Evolutionary conservation across 2,113 vertebrate species (phyloP).

Genomic region (Thalassoma bifasciatum): DNA sequence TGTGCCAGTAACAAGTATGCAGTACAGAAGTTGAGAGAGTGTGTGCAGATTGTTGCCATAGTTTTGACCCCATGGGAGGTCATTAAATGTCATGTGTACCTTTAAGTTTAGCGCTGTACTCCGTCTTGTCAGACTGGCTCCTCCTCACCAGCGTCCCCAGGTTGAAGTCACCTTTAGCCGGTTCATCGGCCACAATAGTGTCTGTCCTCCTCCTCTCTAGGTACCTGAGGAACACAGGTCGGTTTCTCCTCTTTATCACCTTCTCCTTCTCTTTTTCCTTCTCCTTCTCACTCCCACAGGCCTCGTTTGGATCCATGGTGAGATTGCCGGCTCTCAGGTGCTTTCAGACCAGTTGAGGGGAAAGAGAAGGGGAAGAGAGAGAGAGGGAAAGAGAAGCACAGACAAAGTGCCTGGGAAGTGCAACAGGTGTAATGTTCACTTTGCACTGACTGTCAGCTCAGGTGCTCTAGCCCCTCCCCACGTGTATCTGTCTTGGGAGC

Average conservation of each 20-base stretch:
- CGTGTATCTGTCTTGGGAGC: conserved; percentile 84
- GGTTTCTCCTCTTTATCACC: conserved; percentile 84
- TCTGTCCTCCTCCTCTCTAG: conserved; percentile 94
- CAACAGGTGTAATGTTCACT: conserved; percentile 82
- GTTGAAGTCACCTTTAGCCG: conserved; percentile 82
- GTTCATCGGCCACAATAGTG: conserved; percentile 84
- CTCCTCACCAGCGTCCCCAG: conserved; percentile 89
- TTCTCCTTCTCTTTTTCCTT: conserved; percentile 82
- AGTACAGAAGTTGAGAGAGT: conserved; percentile 19
- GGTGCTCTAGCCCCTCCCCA: conserved; percentile 85
- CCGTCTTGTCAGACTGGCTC: conserved; percentile 96
- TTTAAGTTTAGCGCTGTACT: conserved; percentile 95
- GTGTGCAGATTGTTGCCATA: conserved; percentile 70
- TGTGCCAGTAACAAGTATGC: conserved; percentile 19
- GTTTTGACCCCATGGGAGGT: conserved; percentile 65
- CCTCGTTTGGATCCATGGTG: conserved; percentile 83
- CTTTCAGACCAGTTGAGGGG: conserved; percentile 31
- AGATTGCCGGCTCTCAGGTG: conserved; percentile 50
- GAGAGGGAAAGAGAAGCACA: conserved; percentile 34
- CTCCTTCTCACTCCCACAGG: conserved; percentile 72
- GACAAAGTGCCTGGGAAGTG: conserved; percentile 73
- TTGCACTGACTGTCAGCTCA: conserved; percentile 83
- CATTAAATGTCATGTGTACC: conserved; percentile 82
- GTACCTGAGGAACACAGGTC: conserved; percentile 88
- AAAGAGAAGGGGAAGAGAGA: conserved; percentile 39